Evolutionary conservation across 2,797 vertebrate genomes (phyloP), one percentile per base, ranked within the genome.

Genomic region (Margarornis squamiger): DNA sequence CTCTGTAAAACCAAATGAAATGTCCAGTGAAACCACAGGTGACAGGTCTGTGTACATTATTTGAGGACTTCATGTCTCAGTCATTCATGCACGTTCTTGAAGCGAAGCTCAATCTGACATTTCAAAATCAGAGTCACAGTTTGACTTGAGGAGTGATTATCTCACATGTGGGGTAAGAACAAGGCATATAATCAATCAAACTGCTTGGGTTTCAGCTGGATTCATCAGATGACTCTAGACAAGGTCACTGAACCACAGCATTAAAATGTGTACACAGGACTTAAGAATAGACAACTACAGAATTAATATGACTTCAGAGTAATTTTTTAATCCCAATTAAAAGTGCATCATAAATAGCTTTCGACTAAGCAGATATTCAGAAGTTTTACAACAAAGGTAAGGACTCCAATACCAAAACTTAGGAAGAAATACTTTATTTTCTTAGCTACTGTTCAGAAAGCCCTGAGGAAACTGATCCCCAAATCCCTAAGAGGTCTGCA

Each of bases 381-480:
- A 81, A 85, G 67, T 70, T 90, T 76, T 88, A 81, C 76, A 90
- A 90, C 49, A 91, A 87, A 92, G 26, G 24, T 81, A 94, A 81
- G 59, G 59, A 88, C 75, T 79, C 63, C 55, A 80, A 24, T 79
- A 94, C 18, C 51, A 93, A 86, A 94, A 88, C 36, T 76, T 54
- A 49, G 12, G 71, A 86, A 65, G 63, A 85, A 90, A 88, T 51
- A 85, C 49, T 87, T 75, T 41, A 85, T 90, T 85, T 93, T 88
- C 88, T 73, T 63, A 68, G 54, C 51, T 79, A 65, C 86, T 91
- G 49, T 76, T 93, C 68, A 82, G 49, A 79, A 82, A 93, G 41
- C 43, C 79, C 67, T 41, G 72, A 82, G 58, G 54, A 88, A 71
- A 68, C 41, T 61, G 67, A 48, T 90, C 75, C 55, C 68, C 72